Evolutionary conservation across 2,888 invertebrate species (phyloP).

Genomic region (Agrochola litura): DNA sequence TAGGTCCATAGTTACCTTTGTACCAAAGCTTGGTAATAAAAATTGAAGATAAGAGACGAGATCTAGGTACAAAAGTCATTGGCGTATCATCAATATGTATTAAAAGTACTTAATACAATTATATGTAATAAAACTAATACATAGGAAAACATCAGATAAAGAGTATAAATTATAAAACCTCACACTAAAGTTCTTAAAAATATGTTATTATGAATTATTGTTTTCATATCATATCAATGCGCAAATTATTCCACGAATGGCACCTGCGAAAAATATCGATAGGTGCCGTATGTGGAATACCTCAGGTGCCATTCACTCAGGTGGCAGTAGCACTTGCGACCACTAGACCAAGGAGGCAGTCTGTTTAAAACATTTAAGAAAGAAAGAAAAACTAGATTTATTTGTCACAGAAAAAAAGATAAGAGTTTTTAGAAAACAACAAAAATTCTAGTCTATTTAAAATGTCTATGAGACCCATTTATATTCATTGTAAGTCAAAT

Average conservation of each 20-base stretch:
- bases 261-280: no score
- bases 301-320: no score
- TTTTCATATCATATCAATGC: not conserved
- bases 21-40: slow-evolving; percentile 5
- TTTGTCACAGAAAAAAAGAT: no score
- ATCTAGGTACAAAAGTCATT: slow-evolving; percentile 23
- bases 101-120: slow-evolving; percentile 29
- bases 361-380: not conserved
- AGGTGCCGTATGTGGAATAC: no score
- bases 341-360: not conserved
- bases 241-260: no score
- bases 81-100: slow-evolving; percentile 18
- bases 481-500: not conserved
- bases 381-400: no score
- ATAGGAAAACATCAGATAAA: slow-evolving; percentile 16
- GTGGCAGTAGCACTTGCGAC: no score
- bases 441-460: not conserved
- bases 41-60: slow-evolving; percentile 8
- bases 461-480: not conserved
- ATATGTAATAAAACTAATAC: not conserved
- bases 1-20: not conserved
- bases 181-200: not conserved
- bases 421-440: no score
- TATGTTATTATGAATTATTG: not conserved
- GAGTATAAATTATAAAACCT: not conserved